Base-by-base conservation (phyloP, 2,888 invertebrate genomes). In the Gastracanthus pulcherrimus region DNA sequence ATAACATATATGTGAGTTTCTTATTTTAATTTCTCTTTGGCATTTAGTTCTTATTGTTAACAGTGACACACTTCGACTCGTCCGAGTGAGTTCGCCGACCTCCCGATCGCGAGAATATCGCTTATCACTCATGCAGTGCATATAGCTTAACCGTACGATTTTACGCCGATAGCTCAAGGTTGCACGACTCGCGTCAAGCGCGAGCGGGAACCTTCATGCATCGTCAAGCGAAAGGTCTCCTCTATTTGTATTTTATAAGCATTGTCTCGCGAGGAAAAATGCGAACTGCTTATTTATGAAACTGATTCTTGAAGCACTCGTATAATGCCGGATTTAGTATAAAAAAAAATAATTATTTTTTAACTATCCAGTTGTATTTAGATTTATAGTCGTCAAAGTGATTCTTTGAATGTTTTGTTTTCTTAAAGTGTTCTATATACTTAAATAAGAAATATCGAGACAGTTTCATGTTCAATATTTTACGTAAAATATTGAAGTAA, bases 31-130 rank as follows among this genome's bases (percentile, higher is more conserved):
- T 19, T 72, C 29, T 31, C 3, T 11, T n/a, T 72, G 11, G 38
- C 58, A 7, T n/a, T 72, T 34, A 5, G 23, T 74, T 74, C 45
- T 64, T 23, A 36, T 38, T 58, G 34, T 62, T 62, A 75, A 75
- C 48, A 75, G 45, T 80, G 75, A 76, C 76, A 80, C 64, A 80
- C 62, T 80, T 80, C 9, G 29, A 1, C n/a, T n/a, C 36, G 66
- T 34, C 41, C 45, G 45, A 31, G 55, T 60, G 41, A 60, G 75
- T 64, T 72, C 66, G 62, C 62, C 45, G 75, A 75, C 69, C 62
- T 66, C 29, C 13, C 31, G 75, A 58, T 60, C 45, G 2, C 60
- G 36, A 45, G 67, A 38, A 55, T 62, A 64, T 45, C 23, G 26
- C 70, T 76, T 70, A 69, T 75, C 69, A 31, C 55, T 11, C 9